Conservation (phyloP, 2,113 vertebrate species). For the Chloebia gouldiae region DNA sequence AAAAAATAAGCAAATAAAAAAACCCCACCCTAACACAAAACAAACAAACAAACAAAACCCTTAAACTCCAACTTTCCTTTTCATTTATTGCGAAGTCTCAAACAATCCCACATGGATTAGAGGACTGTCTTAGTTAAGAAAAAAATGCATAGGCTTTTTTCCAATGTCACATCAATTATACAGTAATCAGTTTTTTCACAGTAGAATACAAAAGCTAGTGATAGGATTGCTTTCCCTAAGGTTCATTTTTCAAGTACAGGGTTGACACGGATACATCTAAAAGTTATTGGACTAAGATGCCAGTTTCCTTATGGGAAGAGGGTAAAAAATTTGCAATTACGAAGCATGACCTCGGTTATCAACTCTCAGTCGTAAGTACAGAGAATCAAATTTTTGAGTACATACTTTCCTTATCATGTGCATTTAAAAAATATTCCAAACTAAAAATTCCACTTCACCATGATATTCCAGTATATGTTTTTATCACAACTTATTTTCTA, state of each 20-base stretch:
- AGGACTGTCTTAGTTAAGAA: background rate
- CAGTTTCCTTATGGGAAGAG: background rate
- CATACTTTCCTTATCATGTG: background rate
- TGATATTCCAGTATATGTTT: background rate
- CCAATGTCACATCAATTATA: slow-evolving; percentile 63
- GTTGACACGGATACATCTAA: slow-evolving; percentile 18
- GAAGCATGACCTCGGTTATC: background rate
- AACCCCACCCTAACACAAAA: background rate
- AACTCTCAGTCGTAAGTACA: background rate
- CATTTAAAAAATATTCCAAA: background rate
- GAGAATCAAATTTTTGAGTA: background rate
- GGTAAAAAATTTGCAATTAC: slow-evolving; percentile 8
- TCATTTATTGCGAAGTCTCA: background rate
- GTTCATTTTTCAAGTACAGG: background rate
- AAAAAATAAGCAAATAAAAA: no score
- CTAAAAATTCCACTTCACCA: background rate
- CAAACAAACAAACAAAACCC: background rate
- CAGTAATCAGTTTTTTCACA: slow-evolving; percentile 51
- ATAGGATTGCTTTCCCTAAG: slow-evolving; percentile 33
- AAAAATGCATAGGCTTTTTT: background rate
- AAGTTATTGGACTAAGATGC: slow-evolving; percentile 3
- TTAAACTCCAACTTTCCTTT: background rate
- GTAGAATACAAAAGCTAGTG: background rate
- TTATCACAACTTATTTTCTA: background rate
- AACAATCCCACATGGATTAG: background rate